Percentiles rank a stretch among this genome's conserved stretches.
These are phyloP conservation scores for Portunus trituberculatus DNA, from an alignment of 1,140 invertebrate genomes.

Conservation along the genomic window DNA sequence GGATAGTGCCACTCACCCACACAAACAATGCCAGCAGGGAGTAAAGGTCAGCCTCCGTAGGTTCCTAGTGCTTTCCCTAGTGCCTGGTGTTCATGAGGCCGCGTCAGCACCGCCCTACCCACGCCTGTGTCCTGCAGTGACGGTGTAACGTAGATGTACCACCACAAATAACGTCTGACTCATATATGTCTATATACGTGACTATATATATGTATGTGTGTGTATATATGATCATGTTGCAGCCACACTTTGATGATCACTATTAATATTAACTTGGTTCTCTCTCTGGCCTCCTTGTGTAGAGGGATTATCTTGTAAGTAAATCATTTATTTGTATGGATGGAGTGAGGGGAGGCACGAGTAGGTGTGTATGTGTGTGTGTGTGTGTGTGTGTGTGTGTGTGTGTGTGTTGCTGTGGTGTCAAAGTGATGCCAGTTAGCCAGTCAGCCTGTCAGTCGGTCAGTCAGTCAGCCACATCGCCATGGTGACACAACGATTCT, in stretches of 20 bases:
- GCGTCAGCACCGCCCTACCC: background rate
- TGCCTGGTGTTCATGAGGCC: background rate
- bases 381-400: background rate
- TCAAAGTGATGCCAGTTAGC: background rate
- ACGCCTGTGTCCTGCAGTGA: no score
- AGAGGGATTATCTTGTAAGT: constrained; percentile 73
- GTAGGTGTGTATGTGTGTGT: background rate
- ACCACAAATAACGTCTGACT: no score
- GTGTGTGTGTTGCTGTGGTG: background rate
- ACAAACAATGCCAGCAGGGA: no score
- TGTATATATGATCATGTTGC: constrained; percentile 32
- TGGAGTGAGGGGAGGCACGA: background rate
- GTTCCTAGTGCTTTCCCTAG: background rate
- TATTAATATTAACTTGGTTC: constrained; percentile 27
- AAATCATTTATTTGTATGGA: constrained; percentile 34
- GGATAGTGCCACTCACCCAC: no score
- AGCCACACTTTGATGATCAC: background rate
- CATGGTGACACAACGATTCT: no score
- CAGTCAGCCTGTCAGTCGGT: background rate
- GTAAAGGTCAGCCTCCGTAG: no score
- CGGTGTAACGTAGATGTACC: background rate
- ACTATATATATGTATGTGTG: constrained; percentile 52
- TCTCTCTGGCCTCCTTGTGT: constrained; percentile 46
- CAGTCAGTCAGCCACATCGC: no score
- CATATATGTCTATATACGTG: constrained; percentile 57